These are phyloP conservation scores for Rhinogobius similis DNA, from an alignment of 2,113 vertebrate species.

Conservation along the genomic window DNA sequence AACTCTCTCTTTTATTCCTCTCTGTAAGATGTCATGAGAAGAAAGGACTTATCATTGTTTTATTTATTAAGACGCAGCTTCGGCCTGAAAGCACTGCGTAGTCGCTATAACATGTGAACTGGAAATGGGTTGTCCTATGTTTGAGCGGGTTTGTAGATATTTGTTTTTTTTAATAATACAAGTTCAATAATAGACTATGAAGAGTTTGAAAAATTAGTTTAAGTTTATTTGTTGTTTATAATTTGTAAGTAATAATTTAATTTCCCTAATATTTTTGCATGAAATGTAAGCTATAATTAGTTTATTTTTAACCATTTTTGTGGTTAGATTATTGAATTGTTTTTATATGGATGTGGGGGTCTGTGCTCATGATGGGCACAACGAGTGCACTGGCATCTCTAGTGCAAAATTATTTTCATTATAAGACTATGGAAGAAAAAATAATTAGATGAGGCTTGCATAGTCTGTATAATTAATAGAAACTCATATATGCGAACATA, in stretches of 20 bases:
- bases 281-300: neutral
- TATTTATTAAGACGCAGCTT: conserved; percentile 19
- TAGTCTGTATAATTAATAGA: neutral
- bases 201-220: neutral
- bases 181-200: conserved; percentile 12
- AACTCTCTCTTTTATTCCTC: conserved; percentile 46
- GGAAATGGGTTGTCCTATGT: neutral
- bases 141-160: neutral
- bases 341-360: neutral
- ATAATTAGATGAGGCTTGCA: neutral
- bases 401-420: neutral
- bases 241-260: neutral
- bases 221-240: neutral
- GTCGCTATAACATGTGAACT: neutral
- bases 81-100: neutral
- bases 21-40: conserved; percentile 38
- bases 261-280: neutral
- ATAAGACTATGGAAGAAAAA: neutral
- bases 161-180: neutral
- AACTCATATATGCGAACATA: neutral
- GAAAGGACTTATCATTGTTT: conserved; percentile 37
- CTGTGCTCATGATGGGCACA: neutral
- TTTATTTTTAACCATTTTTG: neutral
- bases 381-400: neutral
- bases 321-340: neutral